phyloP scores from a whole-genome alignment of 2,797 vertebrate species.

The Sciaenops ocellatus region DNA sequence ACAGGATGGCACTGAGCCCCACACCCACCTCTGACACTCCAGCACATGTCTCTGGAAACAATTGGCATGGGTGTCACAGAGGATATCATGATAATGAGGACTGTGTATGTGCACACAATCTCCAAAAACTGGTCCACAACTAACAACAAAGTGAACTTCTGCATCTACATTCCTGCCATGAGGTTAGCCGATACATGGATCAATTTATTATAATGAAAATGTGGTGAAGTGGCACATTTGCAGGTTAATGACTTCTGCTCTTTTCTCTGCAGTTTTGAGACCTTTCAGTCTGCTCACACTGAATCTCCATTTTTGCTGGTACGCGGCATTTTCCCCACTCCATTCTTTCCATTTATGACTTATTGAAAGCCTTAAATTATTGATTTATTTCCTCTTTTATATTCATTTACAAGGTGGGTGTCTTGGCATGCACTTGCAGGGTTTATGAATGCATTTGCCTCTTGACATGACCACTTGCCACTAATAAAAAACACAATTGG shows the following conservation, averaged over 20 bases:
- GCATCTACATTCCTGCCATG: constrained; percentile 8
- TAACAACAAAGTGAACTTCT: background rate
- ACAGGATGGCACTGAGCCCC: constrained; percentile 18
- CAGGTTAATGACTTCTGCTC: constrained; percentile 32
- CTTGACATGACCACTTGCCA: constrained; percentile 13
- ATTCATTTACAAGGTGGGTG: constrained; percentile 24
- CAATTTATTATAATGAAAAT: constrained; percentile 38
- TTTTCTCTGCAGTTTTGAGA: constrained; percentile 28
- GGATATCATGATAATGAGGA: constrained; percentile 53
- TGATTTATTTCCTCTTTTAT: constrained; percentile 51
- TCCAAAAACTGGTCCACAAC: constrained; percentile 8
- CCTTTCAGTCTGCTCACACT: constrained; percentile 21
- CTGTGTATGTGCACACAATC: constrained; percentile 5
- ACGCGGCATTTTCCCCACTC: constrained; percentile 46
- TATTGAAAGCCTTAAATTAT: constrained; percentile 63
- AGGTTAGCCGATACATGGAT: background rate
- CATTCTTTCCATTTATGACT: constrained; percentile 24
- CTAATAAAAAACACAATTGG: background rate
- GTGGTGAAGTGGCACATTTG: constrained; percentile 38
- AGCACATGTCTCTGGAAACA: constrained; percentile 25
- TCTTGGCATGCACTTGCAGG: background rate
- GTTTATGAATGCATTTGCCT: constrained; percentile 27
- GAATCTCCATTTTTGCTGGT: constrained; percentile 34
- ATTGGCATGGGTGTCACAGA: constrained; percentile 33
- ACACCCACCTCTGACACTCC: background rate